Conservation (phyloP, 92 coral and sea anemone species). For the Hydrozoanthus gracilis region DNA sequence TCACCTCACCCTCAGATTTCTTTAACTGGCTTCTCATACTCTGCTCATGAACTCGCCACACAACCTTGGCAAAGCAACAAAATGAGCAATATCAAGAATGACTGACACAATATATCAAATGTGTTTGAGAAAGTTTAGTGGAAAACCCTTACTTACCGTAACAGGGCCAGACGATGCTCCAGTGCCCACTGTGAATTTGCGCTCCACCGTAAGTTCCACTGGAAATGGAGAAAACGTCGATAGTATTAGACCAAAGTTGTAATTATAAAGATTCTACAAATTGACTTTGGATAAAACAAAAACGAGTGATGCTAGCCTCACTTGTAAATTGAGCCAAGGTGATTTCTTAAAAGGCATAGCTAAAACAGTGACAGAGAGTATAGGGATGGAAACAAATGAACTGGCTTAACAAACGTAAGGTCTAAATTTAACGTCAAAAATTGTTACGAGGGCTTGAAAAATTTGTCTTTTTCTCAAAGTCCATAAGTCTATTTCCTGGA, state of each 20-base stretch:
- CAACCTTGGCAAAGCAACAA: constrained; percentile 59
- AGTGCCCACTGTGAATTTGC: constrained; percentile 29
- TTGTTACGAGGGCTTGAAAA: too few species aligned
- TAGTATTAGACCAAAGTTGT: too few species aligned
- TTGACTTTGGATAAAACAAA: too few species aligned
- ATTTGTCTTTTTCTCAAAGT: too few species aligned
- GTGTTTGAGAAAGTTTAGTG: background rate
- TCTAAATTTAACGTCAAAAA: too few species aligned
- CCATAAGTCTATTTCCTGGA: too few species aligned
- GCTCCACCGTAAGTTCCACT: constrained; percentile 31
- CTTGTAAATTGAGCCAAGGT: too few species aligned
- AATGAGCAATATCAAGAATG: background rate
- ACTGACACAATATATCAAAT: background rate
- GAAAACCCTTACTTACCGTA: constrained; percentile 10
- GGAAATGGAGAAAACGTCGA: background rate
- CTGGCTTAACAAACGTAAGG: too few species aligned
- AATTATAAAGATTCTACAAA: too few species aligned
- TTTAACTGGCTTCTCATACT: constrained; percentile 61
- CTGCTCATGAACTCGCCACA: constrained; percentile 78
- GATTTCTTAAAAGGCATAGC: too few species aligned
- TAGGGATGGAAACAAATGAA: background rate
- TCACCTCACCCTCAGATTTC: constrained; percentile 73
- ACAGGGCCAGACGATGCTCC: constrained; percentile 29
- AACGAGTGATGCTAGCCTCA: too few species aligned
- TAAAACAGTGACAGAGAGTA: too few species aligned